Conservation (phyloP, 2,797 vertebrate genomes). For the Centroberyx gerrardi region DNA sequence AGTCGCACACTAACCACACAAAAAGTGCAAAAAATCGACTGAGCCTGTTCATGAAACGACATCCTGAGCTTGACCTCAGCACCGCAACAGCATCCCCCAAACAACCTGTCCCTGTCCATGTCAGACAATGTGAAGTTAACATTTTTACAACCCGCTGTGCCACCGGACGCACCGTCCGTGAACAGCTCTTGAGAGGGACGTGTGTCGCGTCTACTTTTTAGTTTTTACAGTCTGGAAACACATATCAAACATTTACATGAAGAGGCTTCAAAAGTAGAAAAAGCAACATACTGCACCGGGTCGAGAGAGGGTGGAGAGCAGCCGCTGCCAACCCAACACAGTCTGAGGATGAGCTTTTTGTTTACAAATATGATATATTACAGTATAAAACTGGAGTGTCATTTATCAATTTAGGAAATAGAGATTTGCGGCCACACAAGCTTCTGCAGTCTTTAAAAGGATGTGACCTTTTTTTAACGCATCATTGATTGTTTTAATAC, state of each 20-base stretch:
- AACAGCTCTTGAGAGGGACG: slow-evolving; percentile 58
- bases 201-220: slow-evolving; percentile 61
- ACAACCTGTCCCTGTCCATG: background rate
- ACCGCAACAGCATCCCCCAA: background rate
- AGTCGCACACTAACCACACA: too few relatives aligned
- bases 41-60: background rate
- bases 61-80: slow-evolving; percentile 27
- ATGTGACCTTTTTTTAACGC: background rate
- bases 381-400: background rate
- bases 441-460: too few relatives aligned
- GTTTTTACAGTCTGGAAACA: slow-evolving; percentile 70
- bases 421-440: too few relatives aligned
- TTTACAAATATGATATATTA: background rate
- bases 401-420: background rate
- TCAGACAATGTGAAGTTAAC: slow-evolving; percentile 22
- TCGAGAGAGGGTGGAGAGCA: slow-evolving; percentile 58
- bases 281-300: slow-evolving; percentile 47
- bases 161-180: slow-evolving; percentile 20
- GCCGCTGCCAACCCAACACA: slow-evolving; percentile 9
- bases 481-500: background rate
- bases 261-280: slow-evolving; percentile 66
- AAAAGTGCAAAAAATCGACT: too few relatives aligned
- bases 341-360: background rate
- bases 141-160: slow-evolving; percentile 24
- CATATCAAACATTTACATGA: slow-evolving; percentile 73